A percentile compares a stretch with the other conserved stretches of the same genome.
These are phyloP conservation scores for Drosophila nr. perissopoda DNA, from an alignment of 2,888 invertebrate species.

Conservation along the genomic window DNA sequence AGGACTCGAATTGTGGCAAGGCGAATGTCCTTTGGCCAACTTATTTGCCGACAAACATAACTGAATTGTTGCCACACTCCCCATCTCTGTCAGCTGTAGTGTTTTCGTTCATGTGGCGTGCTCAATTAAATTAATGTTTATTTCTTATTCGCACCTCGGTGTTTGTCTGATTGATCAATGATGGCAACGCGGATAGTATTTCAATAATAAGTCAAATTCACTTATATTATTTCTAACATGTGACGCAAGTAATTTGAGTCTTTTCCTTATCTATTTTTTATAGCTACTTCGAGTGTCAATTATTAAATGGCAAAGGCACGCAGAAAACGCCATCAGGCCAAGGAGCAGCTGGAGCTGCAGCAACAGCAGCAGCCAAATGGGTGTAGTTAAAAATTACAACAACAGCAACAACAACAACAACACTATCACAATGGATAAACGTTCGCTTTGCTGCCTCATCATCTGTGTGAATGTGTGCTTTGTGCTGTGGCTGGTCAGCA, in stretches of 20 bases:
- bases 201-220: constrained; percentile 3
- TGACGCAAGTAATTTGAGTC: constrained; percentile 3
- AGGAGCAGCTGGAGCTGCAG: constrained; percentile 18
- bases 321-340: constrained; percentile 62
- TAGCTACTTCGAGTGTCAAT: constrained; percentile 48
- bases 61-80: constrained; percentile 9
- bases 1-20: neutral
- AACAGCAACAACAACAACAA: constrained; percentile 35
- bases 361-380: constrained; percentile 29
- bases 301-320: constrained; percentile 76
- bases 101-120: constrained; percentile 18
- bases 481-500: constrained; percentile 84
- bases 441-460: constrained; percentile 82
- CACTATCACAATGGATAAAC: constrained; percentile 83
- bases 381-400: constrained; percentile 37
- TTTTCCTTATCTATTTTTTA: neutral
- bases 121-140: constrained; percentile 50
- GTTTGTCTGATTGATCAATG: neutral
- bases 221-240: neutral
- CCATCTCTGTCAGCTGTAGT: too few species aligned
- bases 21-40: constrained; percentile 18
- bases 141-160: constrained; percentile 30
- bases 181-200: constrained; percentile 3
- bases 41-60: constrained; percentile 18
- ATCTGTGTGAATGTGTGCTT: constrained; percentile 83